Percentiles rank a stretch among this genome's conserved stretches.
These are phyloP conservation scores for Cancer borealis DNA, from an alignment of 2,888 invertebrate species.

Conservation along the genomic window DNA sequence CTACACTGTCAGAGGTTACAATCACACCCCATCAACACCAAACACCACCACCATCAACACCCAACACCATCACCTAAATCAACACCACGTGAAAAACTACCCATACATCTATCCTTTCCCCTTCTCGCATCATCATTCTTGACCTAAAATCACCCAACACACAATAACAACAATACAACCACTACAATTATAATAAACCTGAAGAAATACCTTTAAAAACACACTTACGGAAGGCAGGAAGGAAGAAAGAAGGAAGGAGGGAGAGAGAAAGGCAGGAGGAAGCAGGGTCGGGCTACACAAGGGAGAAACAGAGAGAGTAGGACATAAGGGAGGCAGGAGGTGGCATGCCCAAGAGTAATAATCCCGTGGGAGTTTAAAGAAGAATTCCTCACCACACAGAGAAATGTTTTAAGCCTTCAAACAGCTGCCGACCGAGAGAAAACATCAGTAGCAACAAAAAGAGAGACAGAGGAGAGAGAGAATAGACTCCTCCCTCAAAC, in stretches of 20 bases:
- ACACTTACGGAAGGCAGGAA: neutral
- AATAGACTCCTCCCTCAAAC: neutral
- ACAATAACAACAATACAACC: no score
- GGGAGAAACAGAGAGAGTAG: neutral
- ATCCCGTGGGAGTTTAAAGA: neutral
- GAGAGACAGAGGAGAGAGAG: neutral
- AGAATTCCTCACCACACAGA: neutral
- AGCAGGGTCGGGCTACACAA: neutral
- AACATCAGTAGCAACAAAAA: neutral
- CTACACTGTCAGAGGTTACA: conserved; percentile 11
- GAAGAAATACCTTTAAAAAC: no score
- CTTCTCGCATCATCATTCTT: no score
- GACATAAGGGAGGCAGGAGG: neutral
- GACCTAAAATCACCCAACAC: no score
- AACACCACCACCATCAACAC: neutral
- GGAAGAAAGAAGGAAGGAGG: no score
- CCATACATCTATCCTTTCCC: neutral
- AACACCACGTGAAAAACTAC: neutral
- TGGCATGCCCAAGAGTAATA: neutral
- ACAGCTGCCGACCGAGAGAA: neutral
- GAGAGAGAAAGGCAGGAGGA: neutral
- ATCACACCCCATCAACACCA: neutral
- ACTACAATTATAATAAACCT: no score
- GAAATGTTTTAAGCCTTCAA: conserved; percentile 12
- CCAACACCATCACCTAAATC: neutral